Evolutionary conservation across 1,140 invertebrate species (phyloP).

Genomic region (Microplitis demolitor): DNA sequence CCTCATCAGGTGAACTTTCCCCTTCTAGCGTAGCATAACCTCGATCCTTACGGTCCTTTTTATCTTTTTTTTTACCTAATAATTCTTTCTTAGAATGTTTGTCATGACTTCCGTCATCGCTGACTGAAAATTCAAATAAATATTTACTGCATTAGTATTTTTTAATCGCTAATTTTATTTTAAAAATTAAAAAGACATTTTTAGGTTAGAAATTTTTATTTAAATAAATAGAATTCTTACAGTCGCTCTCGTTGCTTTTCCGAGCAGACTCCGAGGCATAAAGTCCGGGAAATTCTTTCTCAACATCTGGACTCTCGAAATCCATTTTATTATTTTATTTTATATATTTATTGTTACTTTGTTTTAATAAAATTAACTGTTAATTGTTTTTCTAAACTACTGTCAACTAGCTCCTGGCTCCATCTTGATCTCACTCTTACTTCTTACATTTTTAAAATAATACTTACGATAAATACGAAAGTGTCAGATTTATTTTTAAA

Average conservation of each 20-base stretch:
- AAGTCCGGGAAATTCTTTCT: constrained; percentile 88
- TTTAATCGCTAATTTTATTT: no score
- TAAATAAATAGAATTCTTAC: constrained; percentile 64
- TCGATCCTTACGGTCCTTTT: constrained; percentile 83
- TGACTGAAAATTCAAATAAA: constrained; percentile 61
- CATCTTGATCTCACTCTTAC: no score
- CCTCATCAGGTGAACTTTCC: constrained; percentile 90
- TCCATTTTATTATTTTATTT: constrained; percentile 68
- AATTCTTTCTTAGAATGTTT: constrained; percentile 78
- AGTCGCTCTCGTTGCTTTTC: constrained; percentile 83
- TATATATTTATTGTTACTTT: neutral
- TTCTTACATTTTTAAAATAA: no score
- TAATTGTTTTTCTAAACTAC: neutral
- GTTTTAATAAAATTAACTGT: neutral
- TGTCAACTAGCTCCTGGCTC: no score
- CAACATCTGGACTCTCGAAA: constrained; percentile 88
- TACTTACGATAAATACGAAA: no score
- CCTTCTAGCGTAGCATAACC: constrained; percentile 91
- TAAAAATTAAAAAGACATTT: neutral
- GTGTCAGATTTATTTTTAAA: no score
- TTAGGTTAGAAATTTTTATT: constrained; percentile 8
- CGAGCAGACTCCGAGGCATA: constrained; percentile 79
- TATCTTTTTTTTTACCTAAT: constrained; percentile 75
- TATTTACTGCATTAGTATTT: no score
- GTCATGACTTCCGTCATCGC: constrained; percentile 75